Evolutionary conservation across 2,888 invertebrate genomes (phyloP).

Genomic region (Punctoribates punctum): DNA sequence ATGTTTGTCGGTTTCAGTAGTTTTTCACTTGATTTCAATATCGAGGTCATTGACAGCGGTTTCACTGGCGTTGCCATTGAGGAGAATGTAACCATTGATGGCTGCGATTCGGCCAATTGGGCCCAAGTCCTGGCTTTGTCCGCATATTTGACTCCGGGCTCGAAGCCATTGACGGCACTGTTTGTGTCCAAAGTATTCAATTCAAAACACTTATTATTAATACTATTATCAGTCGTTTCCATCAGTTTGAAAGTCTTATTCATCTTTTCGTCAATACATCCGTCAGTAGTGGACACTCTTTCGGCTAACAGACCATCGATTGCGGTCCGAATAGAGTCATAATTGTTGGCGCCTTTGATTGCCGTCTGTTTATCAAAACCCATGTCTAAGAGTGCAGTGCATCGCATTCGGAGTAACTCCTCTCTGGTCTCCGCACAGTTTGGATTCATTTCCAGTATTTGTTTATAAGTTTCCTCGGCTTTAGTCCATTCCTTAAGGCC

Average conservation of each 20-base stretch:
- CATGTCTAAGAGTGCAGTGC: conserved; percentile 9
- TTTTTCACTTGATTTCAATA: not conserved
- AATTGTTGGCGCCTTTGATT: not conserved
- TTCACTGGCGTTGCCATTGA: not conserved
- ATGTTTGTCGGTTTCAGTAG: conserved; percentile 42
- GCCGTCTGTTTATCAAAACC: conserved; percentile 23
- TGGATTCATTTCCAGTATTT: conserved; percentile 5
- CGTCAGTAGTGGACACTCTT: not conserved
- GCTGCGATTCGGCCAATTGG: not conserved
- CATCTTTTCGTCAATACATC: not conserved
- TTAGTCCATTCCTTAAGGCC: conserved; percentile 8
- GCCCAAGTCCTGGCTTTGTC: conserved; percentile 18
- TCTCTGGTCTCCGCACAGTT: conserved; percentile 33
- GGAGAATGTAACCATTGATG: not conserved
- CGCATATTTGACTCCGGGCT: not conserved
- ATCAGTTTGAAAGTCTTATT: not conserved
- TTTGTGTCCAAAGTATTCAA: not conserved
- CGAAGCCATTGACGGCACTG: too few relatives aligned
- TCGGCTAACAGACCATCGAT: conserved; percentile 4
- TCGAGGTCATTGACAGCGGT: not conserved
- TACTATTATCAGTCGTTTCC: not conserved
- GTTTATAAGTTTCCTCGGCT: conserved; percentile 24
- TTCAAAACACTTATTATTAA: not conserved
- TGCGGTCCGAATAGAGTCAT: not conserved
- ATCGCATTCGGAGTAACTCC: conserved; percentile 32